Conservation (phyloP, 2,113 vertebrate genomes). For the Circaetus cinerascens region DNA sequence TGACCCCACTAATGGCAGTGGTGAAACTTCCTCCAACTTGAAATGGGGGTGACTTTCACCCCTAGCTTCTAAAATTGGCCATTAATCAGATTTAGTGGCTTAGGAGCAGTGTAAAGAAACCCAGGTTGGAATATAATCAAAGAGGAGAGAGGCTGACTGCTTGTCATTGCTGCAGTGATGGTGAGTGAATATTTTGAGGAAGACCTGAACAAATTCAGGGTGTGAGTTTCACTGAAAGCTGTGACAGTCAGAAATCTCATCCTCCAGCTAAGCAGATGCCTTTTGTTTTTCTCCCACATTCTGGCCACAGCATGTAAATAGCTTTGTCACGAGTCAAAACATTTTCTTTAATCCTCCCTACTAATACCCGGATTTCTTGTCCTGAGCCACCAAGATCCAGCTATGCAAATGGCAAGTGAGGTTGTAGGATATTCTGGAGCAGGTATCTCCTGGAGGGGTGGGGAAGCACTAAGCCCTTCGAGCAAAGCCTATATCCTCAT, state of each 20-base stretch:
- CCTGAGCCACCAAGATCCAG: constrained; percentile 15
- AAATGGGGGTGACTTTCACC: constrained; percentile 14
- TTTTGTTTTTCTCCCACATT: neutral
- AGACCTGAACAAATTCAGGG: neutral
- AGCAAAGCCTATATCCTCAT: neutral
- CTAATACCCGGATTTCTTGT: constrained; percentile 58
- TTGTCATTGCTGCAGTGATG: neutral
- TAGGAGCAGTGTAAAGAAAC: neutral
- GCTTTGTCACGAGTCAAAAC: neutral
- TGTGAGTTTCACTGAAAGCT: neutral
- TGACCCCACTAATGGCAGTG: neutral
- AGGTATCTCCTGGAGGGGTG: neutral
- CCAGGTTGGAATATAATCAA: neutral
- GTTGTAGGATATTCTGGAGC: constrained; percentile 33
- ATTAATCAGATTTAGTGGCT: constrained; percentile 50
- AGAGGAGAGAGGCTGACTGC: neutral
- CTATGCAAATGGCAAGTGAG: constrained; percentile 23
- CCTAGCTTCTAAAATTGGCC: constrained; percentile 15
- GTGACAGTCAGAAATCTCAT: neutral
- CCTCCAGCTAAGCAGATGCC: neutral
- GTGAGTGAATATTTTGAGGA: neutral
- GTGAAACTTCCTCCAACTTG: neutral
- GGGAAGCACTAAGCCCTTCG: neutral
- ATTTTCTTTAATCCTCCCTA: constrained; percentile 36
- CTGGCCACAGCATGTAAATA: neutral